Evolutionary conservation across 2,113 vertebrate genomes (phyloP), one percentile per base, ranked within the genome.

Genomic region (Crotalus tigris): DNA sequence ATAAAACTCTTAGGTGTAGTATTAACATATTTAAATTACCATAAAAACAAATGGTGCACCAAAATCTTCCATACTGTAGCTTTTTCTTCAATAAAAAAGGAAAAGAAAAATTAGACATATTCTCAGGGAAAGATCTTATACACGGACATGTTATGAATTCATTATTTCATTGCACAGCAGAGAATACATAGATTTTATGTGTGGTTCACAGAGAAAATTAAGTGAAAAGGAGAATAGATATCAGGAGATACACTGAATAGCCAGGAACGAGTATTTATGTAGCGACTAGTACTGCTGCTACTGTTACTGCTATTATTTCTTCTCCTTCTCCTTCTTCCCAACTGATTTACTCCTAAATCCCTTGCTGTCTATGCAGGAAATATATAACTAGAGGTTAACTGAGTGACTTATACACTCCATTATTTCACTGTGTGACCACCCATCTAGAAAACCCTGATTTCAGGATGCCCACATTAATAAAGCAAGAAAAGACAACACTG

Each of bases 1-100:
- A 95, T 94, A 95, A 97, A 97, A 97, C 95, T 95, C 96, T 93
- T 93, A 95, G 95, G 95, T 95, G 92, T 13, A 93, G 93, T 49
- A 97, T 97, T 96, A 97, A 97, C 95, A 95, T 97, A 96, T 96
- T 97, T 92, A 97, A 97, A 96, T 97, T 96, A 95, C 90, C 96
- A 95, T 97, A 96, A 97, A 96, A 96, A 97, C 95, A 97, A 97
- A 97, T 96, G 96, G 95, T 92, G 93, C 96, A 96, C 97, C 96
- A 96, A 96, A 96, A 96, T 61, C 91, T 94, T 97, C 93, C 91
- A 21, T 0, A 69, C 29, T 69, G 29, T 69, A 0, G 89, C 15
- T 91, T 59, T 93, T 91, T 89, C 91, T 93, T 58, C 12, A 2
- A 29, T 51, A 90, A 33, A 87, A 93, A 90, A 93, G 94, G 90